These are phyloP conservation scores for Galerucella nymphaeae DNA, from an alignment of 2,888 invertebrate species.

Conservation along the genomic window DNA sequence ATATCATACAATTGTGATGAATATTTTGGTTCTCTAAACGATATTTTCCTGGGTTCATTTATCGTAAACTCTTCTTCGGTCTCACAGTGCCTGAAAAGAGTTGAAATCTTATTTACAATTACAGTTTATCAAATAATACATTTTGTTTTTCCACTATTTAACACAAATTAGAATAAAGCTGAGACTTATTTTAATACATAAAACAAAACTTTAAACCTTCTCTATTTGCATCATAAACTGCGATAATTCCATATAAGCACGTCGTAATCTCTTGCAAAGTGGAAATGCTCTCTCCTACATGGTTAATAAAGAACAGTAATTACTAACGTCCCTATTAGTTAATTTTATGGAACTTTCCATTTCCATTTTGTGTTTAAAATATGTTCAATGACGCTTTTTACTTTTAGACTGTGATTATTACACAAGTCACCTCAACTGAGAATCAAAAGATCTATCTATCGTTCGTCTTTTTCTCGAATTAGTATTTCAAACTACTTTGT, in stretches of 20 bases:
- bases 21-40: too few species aligned
- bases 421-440: too few species aligned
- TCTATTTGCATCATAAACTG: constrained; percentile 9
- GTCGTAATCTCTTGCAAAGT: constrained; percentile 3
- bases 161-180: background rate
- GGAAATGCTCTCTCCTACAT: background rate
- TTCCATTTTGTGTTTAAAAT: background rate
- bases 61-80: too few species aligned
- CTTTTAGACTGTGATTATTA: background rate
- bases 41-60: too few species aligned
- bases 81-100: too few species aligned
- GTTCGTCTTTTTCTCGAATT: too few species aligned
- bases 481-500: background rate
- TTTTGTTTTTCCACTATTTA: background rate
- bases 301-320: background rate
- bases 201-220: background rate
- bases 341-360: background rate
- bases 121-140: background rate
- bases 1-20: too few species aligned
- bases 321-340: background rate
- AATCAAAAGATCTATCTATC: too few species aligned
- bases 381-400: background rate
- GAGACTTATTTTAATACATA: background rate
- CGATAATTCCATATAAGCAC: constrained; percentile 4
- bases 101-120: background rate